Conservation (phyloP, 2,888 invertebrate species). For the Oscheius sp. region DNA sequence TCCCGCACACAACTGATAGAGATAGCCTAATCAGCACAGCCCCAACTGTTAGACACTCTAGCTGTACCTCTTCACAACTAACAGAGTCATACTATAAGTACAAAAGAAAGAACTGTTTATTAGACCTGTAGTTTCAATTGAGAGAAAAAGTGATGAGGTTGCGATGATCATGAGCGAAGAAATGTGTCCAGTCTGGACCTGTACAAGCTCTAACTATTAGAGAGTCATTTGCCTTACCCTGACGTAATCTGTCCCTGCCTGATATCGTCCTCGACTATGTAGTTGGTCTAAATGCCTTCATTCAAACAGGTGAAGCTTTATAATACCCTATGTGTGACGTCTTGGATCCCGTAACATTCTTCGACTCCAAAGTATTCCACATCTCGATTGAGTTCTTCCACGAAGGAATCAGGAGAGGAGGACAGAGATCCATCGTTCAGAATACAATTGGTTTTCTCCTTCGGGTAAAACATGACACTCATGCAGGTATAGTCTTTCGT, state of each 20-base stretch:
- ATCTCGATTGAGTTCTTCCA: slow-evolving; percentile 10
- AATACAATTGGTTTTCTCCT: slow-evolving; percentile 22
- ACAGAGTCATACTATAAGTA: too few species aligned
- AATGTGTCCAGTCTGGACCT: neutral
- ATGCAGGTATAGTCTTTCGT: slow-evolving; percentile 6
- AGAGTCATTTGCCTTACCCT: neutral
- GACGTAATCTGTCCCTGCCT: slow-evolving; percentile 9
- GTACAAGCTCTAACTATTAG: neutral
- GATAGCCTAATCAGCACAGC: too few species aligned
- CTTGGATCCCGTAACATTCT: slow-evolving; percentile 25
- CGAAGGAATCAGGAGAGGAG: slow-evolving; percentile 17
- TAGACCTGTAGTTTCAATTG: too few species aligned
- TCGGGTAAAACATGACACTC: slow-evolving; percentile 31
- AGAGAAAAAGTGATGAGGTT: too few species aligned
- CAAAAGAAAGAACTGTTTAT: too few species aligned
- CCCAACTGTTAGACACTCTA: too few species aligned
- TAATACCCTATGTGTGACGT: slow-evolving; percentile 15
- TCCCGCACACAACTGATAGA: too few species aligned
- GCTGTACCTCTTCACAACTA: too few species aligned
- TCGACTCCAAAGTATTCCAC: slow-evolving; percentile 29
- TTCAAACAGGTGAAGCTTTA: neutral
- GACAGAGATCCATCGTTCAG: slow-evolving; percentile 19
- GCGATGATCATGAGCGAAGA: too few species aligned
- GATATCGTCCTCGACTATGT: slow-evolving; percentile 23
- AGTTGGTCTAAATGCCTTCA: slow-evolving; percentile 1